Percentiles rank a stretch among this genome's conserved stretches.
These are phyloP conservation scores for Micoletzkya japonica DNA, from an alignment of 2,888 invertebrate species.

Conservation along the genomic window DNA sequence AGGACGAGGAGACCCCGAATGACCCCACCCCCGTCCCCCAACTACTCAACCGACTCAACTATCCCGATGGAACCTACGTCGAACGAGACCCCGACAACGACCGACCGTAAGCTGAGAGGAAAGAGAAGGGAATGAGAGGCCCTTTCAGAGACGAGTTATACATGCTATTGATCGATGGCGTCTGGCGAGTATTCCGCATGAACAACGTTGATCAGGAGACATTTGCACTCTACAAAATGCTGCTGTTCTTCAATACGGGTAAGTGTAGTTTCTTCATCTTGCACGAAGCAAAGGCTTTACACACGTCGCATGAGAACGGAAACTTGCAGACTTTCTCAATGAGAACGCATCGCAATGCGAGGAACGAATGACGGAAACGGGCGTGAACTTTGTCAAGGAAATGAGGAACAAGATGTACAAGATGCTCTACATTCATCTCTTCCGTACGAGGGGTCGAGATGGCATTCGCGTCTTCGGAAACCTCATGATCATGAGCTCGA, in stretches of 20 bases:
- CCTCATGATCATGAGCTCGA: constrained; percentile 49
- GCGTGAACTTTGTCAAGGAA: not conserved
- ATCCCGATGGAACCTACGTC: constrained; percentile 51
- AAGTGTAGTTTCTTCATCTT: not conserved
- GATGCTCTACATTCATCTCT: not conserved
- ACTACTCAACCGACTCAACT: constrained; percentile 38
- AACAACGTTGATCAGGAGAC: constrained; percentile 43
- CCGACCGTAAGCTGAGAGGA: constrained; percentile 31
- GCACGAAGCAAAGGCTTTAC: not conserved
- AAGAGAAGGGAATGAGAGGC: not conserved
- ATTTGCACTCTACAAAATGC: constrained; percentile 50
- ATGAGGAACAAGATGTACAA: constrained; percentile 19
- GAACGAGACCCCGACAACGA: constrained; percentile 36
- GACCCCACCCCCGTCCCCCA: constrained; percentile 34
- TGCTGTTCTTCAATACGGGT: constrained; percentile 52
- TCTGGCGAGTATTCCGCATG: constrained; percentile 44
- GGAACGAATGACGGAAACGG: constrained; percentile 5
- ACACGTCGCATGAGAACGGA: not conserved
- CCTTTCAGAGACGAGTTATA: constrained; percentile 45
- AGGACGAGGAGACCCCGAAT: constrained; percentile 35
- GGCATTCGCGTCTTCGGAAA: constrained; percentile 40
- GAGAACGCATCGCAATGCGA: not conserved
- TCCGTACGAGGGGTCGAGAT: constrained; percentile 36
- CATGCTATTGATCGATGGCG: constrained; percentile 46
- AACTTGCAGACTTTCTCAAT: not conserved